Base-by-base conservation (phyloP, 2,113 vertebrate species). In the Felis chaus region DNA sequence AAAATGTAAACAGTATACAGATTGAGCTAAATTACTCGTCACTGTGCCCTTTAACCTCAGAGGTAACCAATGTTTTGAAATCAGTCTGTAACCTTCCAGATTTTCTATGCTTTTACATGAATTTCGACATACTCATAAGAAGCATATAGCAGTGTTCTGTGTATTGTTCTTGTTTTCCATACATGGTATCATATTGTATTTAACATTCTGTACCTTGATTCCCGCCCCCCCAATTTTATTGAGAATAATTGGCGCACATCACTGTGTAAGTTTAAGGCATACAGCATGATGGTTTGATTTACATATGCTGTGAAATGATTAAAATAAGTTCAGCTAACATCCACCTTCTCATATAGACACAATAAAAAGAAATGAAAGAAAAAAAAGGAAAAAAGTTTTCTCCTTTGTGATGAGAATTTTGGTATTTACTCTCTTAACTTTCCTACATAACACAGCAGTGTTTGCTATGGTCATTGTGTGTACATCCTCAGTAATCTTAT, bases 111-210 rank as follows among this genome's bases (percentile, higher is more conserved):
- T 55, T 74, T 29, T 63, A 18, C 21, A 9, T 7, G 36, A 3
- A 7, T 9, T n/a, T 15, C 25, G 7, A 48, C 10, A 31, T 10
- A 41, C 39, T 78, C 4, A 9, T 1, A 84, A n/a, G 78, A 94
- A 69, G 66, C 11, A 53, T 25, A n/a, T 0, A 33, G 66, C 39
- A 14, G 27, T 11, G 1, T 39, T 66, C 55, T 29, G 0, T 15
- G 29, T 31, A 16, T 39, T 69, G 12, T 18, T 18, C 13, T 33
- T 41, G 9, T 61, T 76, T 29, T 31, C 48, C 21, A 76, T 13
- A 88, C 45, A 66, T 50, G 31, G 41, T 16, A 55, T 55, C 65
- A 57, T n/a, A 18, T 9, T 41, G 5, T 48, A 74, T 90, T 92
- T 89, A 65, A 45, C 53, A 61, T 80, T 87, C 21, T 78, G 9